Percentiles rank a stretch among this genome's conserved stretches.
These are phyloP conservation scores for Dolichomitus sp. DNA, from an alignment of 2,888 invertebrate genomes.

Conservation along the genomic window DNA sequence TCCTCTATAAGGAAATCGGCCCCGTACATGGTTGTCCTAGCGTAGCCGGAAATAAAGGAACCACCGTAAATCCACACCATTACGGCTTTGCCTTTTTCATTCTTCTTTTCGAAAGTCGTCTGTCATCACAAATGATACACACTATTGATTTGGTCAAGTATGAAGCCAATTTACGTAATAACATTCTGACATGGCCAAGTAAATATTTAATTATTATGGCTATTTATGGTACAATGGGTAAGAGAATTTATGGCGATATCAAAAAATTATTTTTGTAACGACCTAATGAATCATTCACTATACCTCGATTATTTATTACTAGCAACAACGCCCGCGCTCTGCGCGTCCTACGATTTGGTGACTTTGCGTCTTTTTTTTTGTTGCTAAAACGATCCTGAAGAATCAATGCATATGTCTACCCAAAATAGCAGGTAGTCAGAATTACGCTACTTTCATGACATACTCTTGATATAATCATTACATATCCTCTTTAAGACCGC, in stretches of 20 bases:
- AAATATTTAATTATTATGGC: not conserved
- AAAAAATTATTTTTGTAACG: not conserved
- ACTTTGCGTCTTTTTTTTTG: too few species aligned
- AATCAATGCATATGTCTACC: too few species aligned
- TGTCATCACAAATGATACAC: not conserved
- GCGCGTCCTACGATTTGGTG: too few species aligned
- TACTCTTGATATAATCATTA: too few species aligned
- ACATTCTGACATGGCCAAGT: not conserved
- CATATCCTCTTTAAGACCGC: too few species aligned
- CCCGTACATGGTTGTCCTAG: slow-evolving; percentile 37
- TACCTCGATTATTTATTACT: too few species aligned
- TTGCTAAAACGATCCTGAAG: too few species aligned
- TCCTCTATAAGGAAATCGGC: slow-evolving; percentile 67
- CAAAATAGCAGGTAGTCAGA: too few species aligned
- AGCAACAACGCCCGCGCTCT: too few species aligned
- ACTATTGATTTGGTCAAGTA: not conserved
- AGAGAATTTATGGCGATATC: not conserved
- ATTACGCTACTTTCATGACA: too few species aligned
- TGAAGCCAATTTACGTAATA: not conserved
- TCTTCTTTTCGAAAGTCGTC: slow-evolving; percentile 28
- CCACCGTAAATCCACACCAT: slow-evolving; percentile 70
- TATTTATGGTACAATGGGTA: not conserved
- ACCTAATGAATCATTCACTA: not conserved
- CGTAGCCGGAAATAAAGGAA: slow-evolving; percentile 53
- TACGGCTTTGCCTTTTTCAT: slow-evolving; percentile 56